These are phyloP conservation scores for Cygnus olor DNA, from an alignment of 2,797 vertebrate species.

Conservation along the genomic window DNA sequence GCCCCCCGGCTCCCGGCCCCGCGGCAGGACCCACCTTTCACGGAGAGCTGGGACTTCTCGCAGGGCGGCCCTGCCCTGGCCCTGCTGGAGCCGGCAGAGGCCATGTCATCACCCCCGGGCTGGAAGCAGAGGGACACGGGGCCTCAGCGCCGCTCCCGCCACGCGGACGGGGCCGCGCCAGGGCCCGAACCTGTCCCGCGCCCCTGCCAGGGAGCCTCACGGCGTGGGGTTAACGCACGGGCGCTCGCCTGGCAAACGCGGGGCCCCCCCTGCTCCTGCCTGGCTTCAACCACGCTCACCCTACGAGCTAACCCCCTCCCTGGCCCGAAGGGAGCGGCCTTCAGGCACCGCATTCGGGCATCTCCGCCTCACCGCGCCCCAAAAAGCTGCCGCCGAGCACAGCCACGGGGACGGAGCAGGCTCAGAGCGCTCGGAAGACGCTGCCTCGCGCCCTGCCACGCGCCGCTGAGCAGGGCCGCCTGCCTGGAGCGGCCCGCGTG, in stretches of 20 bases:
- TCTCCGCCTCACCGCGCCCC: not conserved
- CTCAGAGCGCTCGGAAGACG: not conserved
- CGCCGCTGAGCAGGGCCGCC: not conserved
- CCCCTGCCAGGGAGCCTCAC: accelerated
- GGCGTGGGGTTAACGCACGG: too few relatives aligned
- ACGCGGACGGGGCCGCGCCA: accelerated
- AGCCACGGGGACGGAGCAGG: not conserved
- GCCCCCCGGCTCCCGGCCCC: not conserved
- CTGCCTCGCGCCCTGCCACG: accelerated
- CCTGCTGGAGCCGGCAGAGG: constrained; percentile 89
- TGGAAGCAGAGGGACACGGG: constrained; percentile 31
- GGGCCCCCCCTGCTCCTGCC: not conserved
- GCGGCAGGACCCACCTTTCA: constrained; percentile 86
- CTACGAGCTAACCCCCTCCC: accelerated
- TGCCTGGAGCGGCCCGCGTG: accelerated
- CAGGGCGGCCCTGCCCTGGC: constrained; percentile 80
- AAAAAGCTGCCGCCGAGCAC: accelerated
- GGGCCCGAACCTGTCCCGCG: accelerated
- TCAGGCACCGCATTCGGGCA: accelerated
- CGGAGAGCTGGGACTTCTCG: constrained; percentile 90
- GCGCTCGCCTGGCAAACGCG: accelerated
- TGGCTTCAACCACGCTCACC: accelerated
- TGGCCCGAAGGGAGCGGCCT: accelerated
- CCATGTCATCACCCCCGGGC: constrained; percentile 88
- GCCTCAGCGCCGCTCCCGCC: not conserved